Evolutionary conservation across 35 echinoderm and acorn worm species (phyloP).

Genomic region (Apostichopus parvimensis): DNA sequence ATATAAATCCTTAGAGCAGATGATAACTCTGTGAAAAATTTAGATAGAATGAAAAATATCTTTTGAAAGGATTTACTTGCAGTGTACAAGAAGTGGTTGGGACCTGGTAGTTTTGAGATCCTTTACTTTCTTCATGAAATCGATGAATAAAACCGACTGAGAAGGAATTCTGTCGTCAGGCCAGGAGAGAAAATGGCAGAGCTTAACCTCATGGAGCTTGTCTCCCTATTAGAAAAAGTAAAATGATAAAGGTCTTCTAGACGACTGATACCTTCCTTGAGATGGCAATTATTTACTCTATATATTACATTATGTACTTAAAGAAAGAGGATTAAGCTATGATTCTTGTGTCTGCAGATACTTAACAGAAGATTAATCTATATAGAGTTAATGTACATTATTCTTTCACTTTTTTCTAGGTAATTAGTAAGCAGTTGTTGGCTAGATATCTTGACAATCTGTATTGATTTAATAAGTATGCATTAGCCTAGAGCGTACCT

Average conservation of each 20-base stretch:
- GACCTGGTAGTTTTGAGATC: background rate
- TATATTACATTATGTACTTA: no score
- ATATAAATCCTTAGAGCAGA: no score
- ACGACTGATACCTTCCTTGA: no score
- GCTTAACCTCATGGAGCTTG: conserved; percentile 5
- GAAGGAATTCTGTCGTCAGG: background rate
- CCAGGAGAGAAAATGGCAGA: background rate
- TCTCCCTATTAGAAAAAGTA: conserved; percentile 3
- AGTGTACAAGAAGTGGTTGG: background rate
- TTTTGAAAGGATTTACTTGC: background rate
- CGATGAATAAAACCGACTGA: background rate
- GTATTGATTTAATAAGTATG: background rate
- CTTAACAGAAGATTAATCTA: no score
- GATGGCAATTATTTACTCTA: no score
- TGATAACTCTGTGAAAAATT: no score
- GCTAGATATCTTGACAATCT: background rate
- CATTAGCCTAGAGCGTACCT: background rate
- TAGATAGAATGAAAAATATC: no score
- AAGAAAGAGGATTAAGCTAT: no score
- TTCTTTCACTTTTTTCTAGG: background rate
- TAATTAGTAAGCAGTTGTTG: background rate
- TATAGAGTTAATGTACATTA: no score
- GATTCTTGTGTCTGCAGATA: no score
- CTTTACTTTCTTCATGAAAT: background rate
- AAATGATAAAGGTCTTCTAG: no score